Evolutionary conservation across 2,113 vertebrate genomes (phyloP).

Genomic region (Protobothrops mucrosquamatus): DNA sequence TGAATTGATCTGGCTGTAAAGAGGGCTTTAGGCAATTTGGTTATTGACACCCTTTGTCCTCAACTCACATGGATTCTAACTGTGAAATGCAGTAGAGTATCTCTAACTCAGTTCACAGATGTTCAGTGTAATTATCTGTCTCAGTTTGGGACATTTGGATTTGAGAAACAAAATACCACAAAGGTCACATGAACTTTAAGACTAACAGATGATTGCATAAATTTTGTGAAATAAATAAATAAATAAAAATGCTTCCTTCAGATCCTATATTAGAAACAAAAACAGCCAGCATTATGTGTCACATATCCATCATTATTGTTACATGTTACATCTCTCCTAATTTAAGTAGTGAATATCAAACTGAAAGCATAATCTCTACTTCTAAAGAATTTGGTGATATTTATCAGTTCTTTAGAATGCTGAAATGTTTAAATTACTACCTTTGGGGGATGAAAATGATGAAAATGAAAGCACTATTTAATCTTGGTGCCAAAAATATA

Average conservation of each 20-base stretch:
- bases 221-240: too few species aligned
- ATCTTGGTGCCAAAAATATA: background rate
- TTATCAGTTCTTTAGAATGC: background rate
- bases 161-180: background rate
- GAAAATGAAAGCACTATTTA: background rate
- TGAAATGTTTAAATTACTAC: background rate
- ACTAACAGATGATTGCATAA: background rate
- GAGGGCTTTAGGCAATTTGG: constrained; percentile 26
- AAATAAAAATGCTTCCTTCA: background rate
- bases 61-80: background rate
- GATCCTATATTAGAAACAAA: background rate
- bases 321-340: background rate
- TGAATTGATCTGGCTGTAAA: constrained; percentile 25
- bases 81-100: background rate
- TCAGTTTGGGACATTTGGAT: background rate
- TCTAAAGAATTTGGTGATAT: background rate
- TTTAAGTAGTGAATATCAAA: background rate
- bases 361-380: background rate
- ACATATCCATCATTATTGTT: background rate
- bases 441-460: background rate
- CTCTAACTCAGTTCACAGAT: background rate
- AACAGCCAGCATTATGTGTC: background rate
- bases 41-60: constrained; percentile 29
- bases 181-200: background rate
- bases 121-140: background rate